phyloP scores from a whole-genome alignment of 2,888 invertebrate genomes.

The Acronicta psi region DNA sequence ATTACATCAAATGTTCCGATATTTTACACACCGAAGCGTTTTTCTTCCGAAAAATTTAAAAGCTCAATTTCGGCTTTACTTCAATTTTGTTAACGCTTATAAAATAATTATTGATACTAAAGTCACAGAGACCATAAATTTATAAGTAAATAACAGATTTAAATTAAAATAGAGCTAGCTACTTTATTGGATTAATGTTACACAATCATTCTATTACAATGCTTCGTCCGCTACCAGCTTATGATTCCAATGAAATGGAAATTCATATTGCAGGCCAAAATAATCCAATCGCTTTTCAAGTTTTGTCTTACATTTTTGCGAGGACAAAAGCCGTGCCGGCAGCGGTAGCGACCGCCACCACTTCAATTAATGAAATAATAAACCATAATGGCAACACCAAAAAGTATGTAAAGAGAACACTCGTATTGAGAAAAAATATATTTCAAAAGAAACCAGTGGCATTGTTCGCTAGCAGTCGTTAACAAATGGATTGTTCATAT shows the following conservation, averaged over 20 bases:
- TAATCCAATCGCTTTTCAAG: constrained; percentile 63
- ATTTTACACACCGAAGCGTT: constrained; percentile 65
- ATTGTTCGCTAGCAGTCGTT: constrained; percentile 23
- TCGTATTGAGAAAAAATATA: constrained; percentile 44
- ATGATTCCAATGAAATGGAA: constrained; percentile 59
- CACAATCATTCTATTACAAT: constrained; percentile 42
- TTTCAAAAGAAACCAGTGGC: constrained; percentile 32
- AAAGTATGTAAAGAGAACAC: constrained; percentile 43
- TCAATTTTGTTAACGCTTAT: constrained; percentile 55
- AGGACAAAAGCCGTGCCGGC: constrained; percentile 54
- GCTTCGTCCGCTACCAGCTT: constrained; percentile 26
- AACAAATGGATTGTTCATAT: constrained; percentile 45
- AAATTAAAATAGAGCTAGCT: constrained; percentile 3
- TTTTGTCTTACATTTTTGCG: constrained; percentile 59
- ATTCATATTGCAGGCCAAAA: constrained; percentile 63
- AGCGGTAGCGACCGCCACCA: constrained; percentile 53
- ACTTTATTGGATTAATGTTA: constrained; percentile 28
- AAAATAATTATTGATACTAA: constrained; percentile 45
- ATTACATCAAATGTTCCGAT: constrained; percentile 73
- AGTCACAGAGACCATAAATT: constrained; percentile 23
- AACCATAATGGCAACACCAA: constrained; percentile 59
- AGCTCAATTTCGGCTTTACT: constrained; percentile 50
- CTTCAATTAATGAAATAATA: constrained; percentile 70
- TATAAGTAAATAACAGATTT: background rate
- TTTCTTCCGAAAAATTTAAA: constrained; percentile 59